Evolutionary conservation across 2,113 vertebrate genomes (phyloP), one percentile per base, ranked within the genome.

Genomic region (Epinephelus moara): DNA sequence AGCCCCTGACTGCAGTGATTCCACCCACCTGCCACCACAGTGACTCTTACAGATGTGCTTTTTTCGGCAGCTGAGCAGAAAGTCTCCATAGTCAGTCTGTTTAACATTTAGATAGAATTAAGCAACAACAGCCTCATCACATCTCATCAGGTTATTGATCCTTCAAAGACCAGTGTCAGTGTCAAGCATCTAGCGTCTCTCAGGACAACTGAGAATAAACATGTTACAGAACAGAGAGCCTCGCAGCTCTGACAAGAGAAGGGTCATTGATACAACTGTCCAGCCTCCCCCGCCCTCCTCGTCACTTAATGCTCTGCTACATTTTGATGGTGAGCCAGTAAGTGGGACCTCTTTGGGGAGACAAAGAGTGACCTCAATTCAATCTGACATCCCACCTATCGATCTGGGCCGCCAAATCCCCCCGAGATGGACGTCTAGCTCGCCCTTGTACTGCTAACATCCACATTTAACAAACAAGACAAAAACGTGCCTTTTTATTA

Each of bases 351-450:
- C 89, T 92, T 88, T 89, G 88, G 80, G 81, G 85, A 93, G 92
- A 94, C 90, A 91, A 92, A 93, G 85, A 84, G 84, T 95, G 94
- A 95, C 94, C 95, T 96, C 92, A 94, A 94, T 95, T 95, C 92
- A 95, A 86, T 93, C 89, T 93, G 93, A 94, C 92, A 85, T 93
- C 82, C 90, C 88, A 87, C 88, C 92, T 94, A 95, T 96, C 92
- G 94, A 96, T 95, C 91, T 60, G n/a, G 25, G 27, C 78, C 49
- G 81, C 81, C 49, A 49, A 70, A 84, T 75, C 78, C 90, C 81
- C 86, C 55, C 73, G 92, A 93, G 93, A 92, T 69, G 73, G 82
- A 89, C 83, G 68, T 84, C 88, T 69, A 25, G 71, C 89, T 88
- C 14, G 86, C 88, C 91, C 90, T 93, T 91, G 93, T 80, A 3